Percentiles rank a stretch among this genome's conserved stretches.
These are phyloP conservation scores for Andrena flavipes DNA, from an alignment of 2,888 invertebrate species.

Conservation along the genomic window DNA sequence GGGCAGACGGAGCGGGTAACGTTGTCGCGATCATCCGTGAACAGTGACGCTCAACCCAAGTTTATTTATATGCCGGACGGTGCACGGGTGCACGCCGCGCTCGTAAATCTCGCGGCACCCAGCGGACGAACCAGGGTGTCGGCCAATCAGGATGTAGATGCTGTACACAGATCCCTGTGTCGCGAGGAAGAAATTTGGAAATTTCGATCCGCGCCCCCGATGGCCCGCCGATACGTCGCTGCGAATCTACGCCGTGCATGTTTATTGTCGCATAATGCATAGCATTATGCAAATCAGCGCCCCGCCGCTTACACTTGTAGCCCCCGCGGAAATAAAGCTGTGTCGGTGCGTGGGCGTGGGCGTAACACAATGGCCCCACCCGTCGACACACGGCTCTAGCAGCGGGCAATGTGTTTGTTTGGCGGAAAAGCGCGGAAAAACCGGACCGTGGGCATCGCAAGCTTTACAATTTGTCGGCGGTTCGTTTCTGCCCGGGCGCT, in stretches of 20 bases:
- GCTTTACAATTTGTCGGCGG: constrained; percentile 25
- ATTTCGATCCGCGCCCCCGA: constrained; percentile 58
- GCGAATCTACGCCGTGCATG: constrained; percentile 61
- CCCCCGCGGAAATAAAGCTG: constrained; percentile 65
- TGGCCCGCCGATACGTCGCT: constrained; percentile 56
- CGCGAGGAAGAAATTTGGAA: constrained; percentile 66
- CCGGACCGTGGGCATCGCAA: constrained; percentile 6
- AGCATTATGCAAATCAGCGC: constrained; percentile 71
- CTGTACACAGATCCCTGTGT: constrained; percentile 59
- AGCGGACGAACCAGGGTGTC: constrained; percentile 17
- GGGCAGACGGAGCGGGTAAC: constrained; percentile 18
- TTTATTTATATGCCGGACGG: constrained; percentile 60
- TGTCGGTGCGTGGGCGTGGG: constrained; percentile 52
- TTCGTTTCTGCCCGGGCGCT: constrained; percentile 3
- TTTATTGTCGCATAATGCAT: constrained; percentile 75
- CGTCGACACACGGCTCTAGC: constrained; percentile 1
- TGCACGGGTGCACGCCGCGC: constrained; percentile 15
- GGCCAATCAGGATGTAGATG: constrained; percentile 65
- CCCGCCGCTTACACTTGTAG: constrained; percentile 67
- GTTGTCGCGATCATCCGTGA: constrained; percentile 63
- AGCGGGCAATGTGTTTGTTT: background rate
- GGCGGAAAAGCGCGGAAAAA: constrained; percentile 25
- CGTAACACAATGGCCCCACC: constrained; percentile 57
- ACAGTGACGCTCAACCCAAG: constrained; percentile 62
- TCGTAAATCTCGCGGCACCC: constrained; percentile 61